Conservation (phyloP, 2,797 vertebrate genomes). For the Aulostomus chinensis region DNA sequence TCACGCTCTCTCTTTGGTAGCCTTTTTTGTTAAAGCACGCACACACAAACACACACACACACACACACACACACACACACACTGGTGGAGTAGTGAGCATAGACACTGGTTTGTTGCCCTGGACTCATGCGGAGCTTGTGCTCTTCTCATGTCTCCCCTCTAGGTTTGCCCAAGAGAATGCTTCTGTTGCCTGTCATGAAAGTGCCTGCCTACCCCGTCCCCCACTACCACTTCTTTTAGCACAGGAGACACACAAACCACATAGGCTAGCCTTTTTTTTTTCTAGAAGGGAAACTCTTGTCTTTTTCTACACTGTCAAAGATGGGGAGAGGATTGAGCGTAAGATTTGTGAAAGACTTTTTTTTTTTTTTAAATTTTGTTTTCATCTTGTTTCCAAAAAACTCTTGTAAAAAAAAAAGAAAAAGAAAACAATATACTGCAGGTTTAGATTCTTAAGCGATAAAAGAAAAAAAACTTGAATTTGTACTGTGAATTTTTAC, state of each 20-base stretch:
- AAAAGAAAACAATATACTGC: constrained; percentile 69
- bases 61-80: too few species aligned
- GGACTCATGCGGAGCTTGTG: constrained; percentile 90
- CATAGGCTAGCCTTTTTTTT: constrained; percentile 55
- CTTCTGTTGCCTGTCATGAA: constrained; percentile 99
- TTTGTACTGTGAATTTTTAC: constrained; percentile 99
- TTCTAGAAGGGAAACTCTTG: constrained; percentile 82
- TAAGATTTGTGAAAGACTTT: constrained; percentile 87
- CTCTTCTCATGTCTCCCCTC: constrained; percentile 94
- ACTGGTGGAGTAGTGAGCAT: constrained; percentile 30
- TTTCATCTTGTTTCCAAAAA: constrained; percentile 84
- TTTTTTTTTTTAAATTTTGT: constrained; percentile 19
- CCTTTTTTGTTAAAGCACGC: constrained; percentile 22
- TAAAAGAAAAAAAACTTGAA: constrained; percentile 89
- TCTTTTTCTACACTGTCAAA: constrained; percentile 69
- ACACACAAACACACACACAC: too few species aligned
- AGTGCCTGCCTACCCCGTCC: constrained; percentile 96
- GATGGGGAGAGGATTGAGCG: constrained; percentile 69
- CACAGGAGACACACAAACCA: constrained; percentile 76
- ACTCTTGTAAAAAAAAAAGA: constrained; percentile 76
- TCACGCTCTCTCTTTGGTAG: constrained; percentile 22
- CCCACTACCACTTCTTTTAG: constrained; percentile 99
- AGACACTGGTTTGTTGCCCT: constrained; percentile 63
- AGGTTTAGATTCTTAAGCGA: constrained; percentile 87
- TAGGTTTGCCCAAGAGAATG: constrained; percentile 99